Conservation (phyloP, 2,888 invertebrate species). For the Mactromeris polynyma region DNA sequence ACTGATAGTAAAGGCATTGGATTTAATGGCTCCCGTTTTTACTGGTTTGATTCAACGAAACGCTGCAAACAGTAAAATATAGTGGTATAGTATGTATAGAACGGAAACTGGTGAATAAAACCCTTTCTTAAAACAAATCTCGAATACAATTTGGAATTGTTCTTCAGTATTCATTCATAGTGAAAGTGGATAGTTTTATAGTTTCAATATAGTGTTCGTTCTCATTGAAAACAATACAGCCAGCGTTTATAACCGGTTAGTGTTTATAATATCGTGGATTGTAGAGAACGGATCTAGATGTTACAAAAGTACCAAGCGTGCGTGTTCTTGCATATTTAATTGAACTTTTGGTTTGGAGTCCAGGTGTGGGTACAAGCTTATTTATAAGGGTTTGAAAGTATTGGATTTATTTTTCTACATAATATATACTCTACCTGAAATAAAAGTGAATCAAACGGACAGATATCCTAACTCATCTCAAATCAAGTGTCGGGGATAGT, state of each 20-base stretch:
- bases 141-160: conserved; percentile 39
- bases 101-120: not conserved
- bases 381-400: conserved; percentile 31
- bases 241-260: not conserved
- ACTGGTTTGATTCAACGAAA: conserved; percentile 1
- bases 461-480: conserved; percentile 8
- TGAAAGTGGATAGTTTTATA: conserved; percentile 31
- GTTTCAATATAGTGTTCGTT: conserved; percentile 21
- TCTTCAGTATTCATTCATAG: conserved; percentile 12
- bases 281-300: conserved; percentile 19
- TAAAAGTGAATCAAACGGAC: conserved; percentile 6
- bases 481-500: not conserved
- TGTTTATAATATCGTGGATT: conserved; percentile 27
- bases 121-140: not conserved
- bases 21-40: conserved; percentile 20
- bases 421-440: conserved; percentile 21
- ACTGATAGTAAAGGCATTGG: conserved; percentile 23
- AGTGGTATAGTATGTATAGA: not conserved
- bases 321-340: conserved; percentile 55
- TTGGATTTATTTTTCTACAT: conserved; percentile 35
- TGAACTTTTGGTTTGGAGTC: conserved; percentile 8
- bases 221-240: conserved; percentile 32
- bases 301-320: not conserved
- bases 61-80: not conserved
- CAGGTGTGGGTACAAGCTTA: conserved; percentile 39